A percentile compares a stretch with the other conserved stretches of the same genome.
phyloP scores from a whole-genome alignment of 1,140 invertebrate genomes.

The Lerema accius region DNA sequence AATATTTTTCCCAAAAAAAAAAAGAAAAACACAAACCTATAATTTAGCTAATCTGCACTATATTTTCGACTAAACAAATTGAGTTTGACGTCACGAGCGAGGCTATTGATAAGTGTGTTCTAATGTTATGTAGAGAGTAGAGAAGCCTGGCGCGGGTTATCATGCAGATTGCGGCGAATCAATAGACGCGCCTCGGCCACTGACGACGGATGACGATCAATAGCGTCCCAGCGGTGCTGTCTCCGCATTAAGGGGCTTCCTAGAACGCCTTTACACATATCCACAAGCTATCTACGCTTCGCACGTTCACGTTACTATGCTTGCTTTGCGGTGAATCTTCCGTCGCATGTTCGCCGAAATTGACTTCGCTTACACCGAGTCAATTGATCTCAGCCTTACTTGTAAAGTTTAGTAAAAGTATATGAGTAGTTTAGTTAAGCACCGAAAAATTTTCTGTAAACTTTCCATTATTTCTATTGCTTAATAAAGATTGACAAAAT shows the following conservation, averaged over 20 bases:
- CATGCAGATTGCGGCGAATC: constrained; percentile 81
- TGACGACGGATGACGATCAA: constrained; percentile 81
- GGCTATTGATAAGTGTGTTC: constrained; percentile 48
- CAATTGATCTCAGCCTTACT: constrained; percentile 5
- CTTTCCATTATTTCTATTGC: too few relatives aligned
- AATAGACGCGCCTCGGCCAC: constrained; percentile 77
- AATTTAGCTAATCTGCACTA: too few relatives aligned
- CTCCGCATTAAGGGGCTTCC: constrained; percentile 80
- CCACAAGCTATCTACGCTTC: constrained; percentile 62
- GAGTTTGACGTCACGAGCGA: constrained; percentile 27
- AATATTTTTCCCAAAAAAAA: too few relatives aligned
- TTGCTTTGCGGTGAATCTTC: constrained; percentile 32
- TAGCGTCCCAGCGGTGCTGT: constrained; percentile 77
- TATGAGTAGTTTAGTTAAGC: not conserved
- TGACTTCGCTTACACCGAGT: constrained; percentile 16
- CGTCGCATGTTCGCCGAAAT: constrained; percentile 15
- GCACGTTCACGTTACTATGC: constrained; percentile 46
- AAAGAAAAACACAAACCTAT: too few relatives aligned
- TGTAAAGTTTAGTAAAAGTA: not conserved
- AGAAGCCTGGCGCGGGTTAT: constrained; percentile 74
- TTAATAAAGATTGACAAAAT: too few relatives aligned
- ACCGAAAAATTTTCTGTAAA: too few relatives aligned
- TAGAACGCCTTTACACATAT: constrained; percentile 77
- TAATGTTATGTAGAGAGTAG: constrained; percentile 59
- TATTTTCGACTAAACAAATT: not conserved